Percentiles rank a stretch among this genome's conserved stretches.
Evolutionary conservation across 2,797 vertebrate species (phyloP).

Genomic region (Phalanger gymnotis): DNA sequence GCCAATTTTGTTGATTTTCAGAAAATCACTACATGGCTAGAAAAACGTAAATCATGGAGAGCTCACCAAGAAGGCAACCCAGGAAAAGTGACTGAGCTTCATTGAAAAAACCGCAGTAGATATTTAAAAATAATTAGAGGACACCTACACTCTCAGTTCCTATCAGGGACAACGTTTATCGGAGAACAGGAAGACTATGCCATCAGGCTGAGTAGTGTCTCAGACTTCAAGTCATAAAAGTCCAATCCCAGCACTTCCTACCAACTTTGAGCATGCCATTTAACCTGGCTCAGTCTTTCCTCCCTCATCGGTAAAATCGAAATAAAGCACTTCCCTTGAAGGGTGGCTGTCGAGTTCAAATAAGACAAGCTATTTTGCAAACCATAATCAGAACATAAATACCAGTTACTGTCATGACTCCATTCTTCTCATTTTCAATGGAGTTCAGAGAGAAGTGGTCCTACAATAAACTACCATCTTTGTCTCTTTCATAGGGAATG

Average conservation of each 20-base stretch:
- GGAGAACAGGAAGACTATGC: neutral
- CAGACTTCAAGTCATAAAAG: neutral
- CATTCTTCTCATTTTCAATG: neutral
- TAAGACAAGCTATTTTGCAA: neutral
- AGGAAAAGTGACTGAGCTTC: neutral
- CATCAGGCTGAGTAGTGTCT: neutral
- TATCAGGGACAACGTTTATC: neutral
- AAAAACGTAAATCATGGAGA: constrained; percentile 1
- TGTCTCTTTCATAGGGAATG: neutral
- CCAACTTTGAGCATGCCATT: neutral
- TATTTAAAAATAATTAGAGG: neutral
- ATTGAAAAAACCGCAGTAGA: constrained; percentile 2
- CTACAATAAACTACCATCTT: neutral
- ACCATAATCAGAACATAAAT: neutral
- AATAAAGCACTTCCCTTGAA: neutral
- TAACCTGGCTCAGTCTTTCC: neutral
- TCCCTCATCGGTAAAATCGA: neutral
- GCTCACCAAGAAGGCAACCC: neutral
- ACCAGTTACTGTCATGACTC: neutral
- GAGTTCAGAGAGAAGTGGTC: neutral
- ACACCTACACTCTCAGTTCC: neutral
- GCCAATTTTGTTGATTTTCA: constrained; percentile 50
- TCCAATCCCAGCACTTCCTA: neutral
- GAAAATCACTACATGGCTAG: constrained; percentile 9
- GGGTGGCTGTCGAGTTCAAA: neutral